A percentile compares a stretch with the other conserved stretches of the same genome.
Evolutionary conservation across 92 coral and sea anemone species (phyloP).

Genomic region (Epizoanthus rinbou): DNA sequence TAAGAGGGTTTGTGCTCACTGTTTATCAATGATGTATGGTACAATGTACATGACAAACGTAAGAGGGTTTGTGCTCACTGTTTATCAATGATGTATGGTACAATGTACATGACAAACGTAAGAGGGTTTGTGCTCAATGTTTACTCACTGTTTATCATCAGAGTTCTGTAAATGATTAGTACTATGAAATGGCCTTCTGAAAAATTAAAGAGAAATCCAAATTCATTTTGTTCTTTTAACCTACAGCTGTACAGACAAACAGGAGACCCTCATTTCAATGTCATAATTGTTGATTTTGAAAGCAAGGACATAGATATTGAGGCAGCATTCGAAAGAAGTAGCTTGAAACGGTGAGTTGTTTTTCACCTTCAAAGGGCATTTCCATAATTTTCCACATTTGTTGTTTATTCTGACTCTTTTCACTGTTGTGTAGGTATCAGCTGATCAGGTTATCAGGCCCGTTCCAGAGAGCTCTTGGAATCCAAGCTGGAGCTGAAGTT

Average conservation of each 20-base stretch:
- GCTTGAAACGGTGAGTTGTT: conserved; percentile 68
- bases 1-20: too few species aligned
- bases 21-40: too few species aligned
- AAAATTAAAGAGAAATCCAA: too few species aligned
- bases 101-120: too few species aligned
- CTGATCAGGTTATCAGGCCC: conserved; percentile 74
- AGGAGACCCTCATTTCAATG: conserved; percentile 81
- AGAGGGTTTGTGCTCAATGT: too few species aligned
- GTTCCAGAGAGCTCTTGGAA: conserved; percentile 93
- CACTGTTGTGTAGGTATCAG: conserved; percentile 60
- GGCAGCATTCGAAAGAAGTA: conserved; percentile 80
- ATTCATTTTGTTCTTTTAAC: not conserved
- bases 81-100: too few species aligned
- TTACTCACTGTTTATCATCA: too few species aligned
- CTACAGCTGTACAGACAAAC: conserved; percentile 80
- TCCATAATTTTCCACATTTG: not conserved
- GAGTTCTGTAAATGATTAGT: too few species aligned
- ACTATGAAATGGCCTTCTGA: too few species aligned
- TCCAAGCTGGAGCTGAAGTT: conserved; percentile 84
- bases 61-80: too few species aligned
- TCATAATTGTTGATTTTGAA: conserved; percentile 92
- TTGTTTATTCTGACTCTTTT: not conserved
- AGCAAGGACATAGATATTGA: conserved; percentile 88
- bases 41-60: too few species aligned
- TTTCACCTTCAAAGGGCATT: not conserved